Percentiles rank a stretch among this genome's conserved stretches.
Conservation (phyloP, 2,888 invertebrate species). For the Microdon myrmicae region DNA sequence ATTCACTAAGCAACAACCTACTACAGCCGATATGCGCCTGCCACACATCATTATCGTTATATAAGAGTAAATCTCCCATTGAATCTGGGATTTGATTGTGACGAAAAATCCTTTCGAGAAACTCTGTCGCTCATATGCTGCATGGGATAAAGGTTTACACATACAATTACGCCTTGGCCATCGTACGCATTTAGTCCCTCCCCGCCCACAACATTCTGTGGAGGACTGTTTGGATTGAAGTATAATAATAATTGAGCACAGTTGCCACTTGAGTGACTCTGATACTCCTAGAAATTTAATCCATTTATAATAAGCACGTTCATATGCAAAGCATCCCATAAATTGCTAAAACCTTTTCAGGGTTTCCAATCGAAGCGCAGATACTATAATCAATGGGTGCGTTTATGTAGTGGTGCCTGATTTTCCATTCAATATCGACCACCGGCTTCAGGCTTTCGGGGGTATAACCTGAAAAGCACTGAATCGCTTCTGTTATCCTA, state of each 20-base stretch:
- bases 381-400: no score
- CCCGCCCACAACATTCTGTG: neutral
- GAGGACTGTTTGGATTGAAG: conserved; percentile 38
- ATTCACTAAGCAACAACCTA: no score
- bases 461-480: conserved; percentile 23
- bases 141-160: conserved; percentile 7
- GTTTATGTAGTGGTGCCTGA: no score
- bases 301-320: conserved; percentile 64
- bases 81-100: conserved; percentile 36
- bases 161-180: conserved; percentile 5
- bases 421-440: no score
- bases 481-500: conserved; percentile 45
- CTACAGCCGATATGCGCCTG: no score
- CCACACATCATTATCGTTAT: conserved; percentile 34
- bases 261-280: conserved; percentile 49
- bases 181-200: conserved; percentile 24
- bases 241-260: conserved; percentile 51
- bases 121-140: conserved; percentile 27
- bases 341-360: conserved; percentile 46
- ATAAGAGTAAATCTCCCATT: conserved; percentile 45
- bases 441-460: neutral
- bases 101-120: conserved; percentile 40
- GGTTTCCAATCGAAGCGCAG: conserved; percentile 16
- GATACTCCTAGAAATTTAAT: conserved; percentile 62
- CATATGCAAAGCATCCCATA: conserved; percentile 58